Percentiles rank a stretch among this genome's conserved stretches.
These are phyloP conservation scores for Heteromurus nitidus DNA, from an alignment of 2,888 invertebrate species.

Conservation along the genomic window DNA sequence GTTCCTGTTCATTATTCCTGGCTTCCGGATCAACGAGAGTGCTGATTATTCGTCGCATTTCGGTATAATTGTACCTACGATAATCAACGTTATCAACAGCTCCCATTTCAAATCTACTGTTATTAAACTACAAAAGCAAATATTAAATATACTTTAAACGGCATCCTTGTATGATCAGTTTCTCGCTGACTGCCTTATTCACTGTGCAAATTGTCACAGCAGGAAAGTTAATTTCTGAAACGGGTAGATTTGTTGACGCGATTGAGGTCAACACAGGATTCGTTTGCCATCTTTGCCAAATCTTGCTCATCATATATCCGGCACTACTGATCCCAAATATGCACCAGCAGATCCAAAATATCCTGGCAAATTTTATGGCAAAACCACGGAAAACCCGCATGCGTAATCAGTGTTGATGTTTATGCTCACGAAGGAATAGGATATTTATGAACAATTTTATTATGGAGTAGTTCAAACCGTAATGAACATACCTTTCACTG, in stretches of 20 bases:
- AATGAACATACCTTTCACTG: slow-evolving; percentile 71
- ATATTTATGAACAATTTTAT: no score
- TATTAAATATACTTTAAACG: slow-evolving; percentile 38
- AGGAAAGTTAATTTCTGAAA: slow-evolving; percentile 70
- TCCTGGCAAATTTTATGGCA: slow-evolving; percentile 46
- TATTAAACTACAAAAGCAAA: slow-evolving; percentile 12
- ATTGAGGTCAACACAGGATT: slow-evolving; percentile 71
- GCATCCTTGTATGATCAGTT: slow-evolving; percentile 72
- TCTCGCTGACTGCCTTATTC: slow-evolving; percentile 73
- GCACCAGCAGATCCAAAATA: slow-evolving; percentile 72
- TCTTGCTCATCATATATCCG: slow-evolving; percentile 73
- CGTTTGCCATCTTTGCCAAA: slow-evolving; percentile 71
- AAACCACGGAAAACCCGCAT: not conserved
- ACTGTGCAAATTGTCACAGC: slow-evolving; percentile 73
- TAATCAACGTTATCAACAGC: no score
- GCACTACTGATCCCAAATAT: slow-evolving; percentile 69
- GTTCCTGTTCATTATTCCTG: slow-evolving; percentile 64
- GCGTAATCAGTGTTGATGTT: no score
- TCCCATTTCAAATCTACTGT: no score
- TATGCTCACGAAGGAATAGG: no score
- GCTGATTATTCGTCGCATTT: slow-evolving; percentile 71
- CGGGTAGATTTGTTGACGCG: slow-evolving; percentile 70
- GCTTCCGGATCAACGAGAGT: slow-evolving; percentile 71
- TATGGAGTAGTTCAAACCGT: no score
- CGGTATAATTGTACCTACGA: slow-evolving; percentile 65